Conservation (phyloP, 2,797 vertebrate species). For the Sebastes nivosus region DNA sequence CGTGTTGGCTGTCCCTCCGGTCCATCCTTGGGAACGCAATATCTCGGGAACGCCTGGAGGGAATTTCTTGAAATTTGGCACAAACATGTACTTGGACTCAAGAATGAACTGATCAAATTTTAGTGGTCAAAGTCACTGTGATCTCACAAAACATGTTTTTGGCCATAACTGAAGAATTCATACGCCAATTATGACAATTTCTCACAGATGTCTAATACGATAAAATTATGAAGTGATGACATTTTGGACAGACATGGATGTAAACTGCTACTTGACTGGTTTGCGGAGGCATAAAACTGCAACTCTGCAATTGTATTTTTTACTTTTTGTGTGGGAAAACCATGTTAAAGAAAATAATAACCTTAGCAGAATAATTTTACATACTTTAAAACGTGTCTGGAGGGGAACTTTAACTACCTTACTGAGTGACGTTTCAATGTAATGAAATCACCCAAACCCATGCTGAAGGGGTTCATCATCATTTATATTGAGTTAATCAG, state of each 20-base stretch:
- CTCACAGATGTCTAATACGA: background rate
- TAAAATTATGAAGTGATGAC: background rate
- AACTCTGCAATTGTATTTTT: background rate
- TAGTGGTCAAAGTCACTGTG: background rate
- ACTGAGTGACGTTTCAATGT: background rate
- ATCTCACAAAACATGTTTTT: background rate
- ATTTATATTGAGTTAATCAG: background rate
- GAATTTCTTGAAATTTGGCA: background rate
- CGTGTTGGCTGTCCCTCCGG: too few relatives aligned
- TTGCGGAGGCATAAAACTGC: background rate
- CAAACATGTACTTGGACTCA: background rate
- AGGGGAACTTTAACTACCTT: background rate
- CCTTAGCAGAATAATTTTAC: background rate
- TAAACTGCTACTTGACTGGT: background rate
- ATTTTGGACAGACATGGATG: background rate
- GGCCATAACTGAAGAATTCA: background rate
- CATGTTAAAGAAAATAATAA: background rate
- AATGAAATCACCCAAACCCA: background rate
- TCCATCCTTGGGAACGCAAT: too few relatives aligned
- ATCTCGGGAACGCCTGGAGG: too few relatives aligned
- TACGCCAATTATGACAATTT: background rate
- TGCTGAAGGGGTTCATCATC: background rate
- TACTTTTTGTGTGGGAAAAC: background rate
- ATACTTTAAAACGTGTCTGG: background rate
- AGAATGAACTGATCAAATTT: too few relatives aligned